A percentile compares a stretch with the other conserved stretches of the same genome.
Conservation (phyloP, 2,113 vertebrate genomes). For the Isurus oxyrinchus region DNA sequence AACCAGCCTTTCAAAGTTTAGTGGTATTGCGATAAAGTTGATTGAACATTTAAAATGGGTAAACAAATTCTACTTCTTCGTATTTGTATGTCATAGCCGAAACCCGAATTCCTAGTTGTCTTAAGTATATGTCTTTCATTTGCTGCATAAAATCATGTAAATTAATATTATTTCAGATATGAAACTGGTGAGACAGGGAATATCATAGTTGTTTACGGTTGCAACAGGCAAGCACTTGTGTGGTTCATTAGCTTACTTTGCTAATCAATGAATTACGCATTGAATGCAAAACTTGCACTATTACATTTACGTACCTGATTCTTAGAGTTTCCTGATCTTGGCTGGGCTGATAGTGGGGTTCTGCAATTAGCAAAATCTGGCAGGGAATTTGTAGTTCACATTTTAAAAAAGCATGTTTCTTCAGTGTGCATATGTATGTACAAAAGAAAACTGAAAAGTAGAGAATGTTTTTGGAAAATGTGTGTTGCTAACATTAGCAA, state of each 20-base stretch:
- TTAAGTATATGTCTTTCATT: not conserved
- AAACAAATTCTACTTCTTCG: not conserved
- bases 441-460: not conserved
- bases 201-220: not conserved
- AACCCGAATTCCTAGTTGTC: not conserved
- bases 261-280: not conserved
- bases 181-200: not conserved
- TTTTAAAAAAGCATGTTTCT: not conserved
- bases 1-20: not conserved
- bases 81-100: not conserved
- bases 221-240: not conserved
- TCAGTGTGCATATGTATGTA: not conserved
- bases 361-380: not conserved
- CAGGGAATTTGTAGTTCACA: not conserved
- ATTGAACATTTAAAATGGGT: not conserved
- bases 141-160: not conserved
- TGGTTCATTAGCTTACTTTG: not conserved
- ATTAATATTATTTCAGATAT: not conserved
- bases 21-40: not conserved
- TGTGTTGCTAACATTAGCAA: not conserved
- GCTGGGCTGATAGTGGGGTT: not conserved
- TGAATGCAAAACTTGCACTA: not conserved
- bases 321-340: not conserved
- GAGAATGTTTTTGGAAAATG: not conserved
- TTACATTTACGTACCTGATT: not conserved